Percentiles rank a stretch among this genome's conserved stretches.
phyloP scores from a whole-genome alignment of 2,797 vertebrate genomes.

The Acropternis orthonyx region DNA sequence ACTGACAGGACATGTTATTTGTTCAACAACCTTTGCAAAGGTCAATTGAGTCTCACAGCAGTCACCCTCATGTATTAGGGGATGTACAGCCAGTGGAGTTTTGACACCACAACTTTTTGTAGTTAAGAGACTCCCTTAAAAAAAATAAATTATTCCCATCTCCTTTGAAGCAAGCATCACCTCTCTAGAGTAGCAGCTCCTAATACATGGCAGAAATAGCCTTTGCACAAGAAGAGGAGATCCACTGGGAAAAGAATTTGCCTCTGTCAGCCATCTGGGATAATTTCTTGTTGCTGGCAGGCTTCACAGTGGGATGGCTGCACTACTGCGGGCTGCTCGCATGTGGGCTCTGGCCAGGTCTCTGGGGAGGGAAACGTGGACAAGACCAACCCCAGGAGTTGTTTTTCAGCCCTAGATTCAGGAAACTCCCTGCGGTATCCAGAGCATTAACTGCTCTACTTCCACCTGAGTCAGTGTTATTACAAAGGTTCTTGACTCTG shows the following conservation, averaged over 20 bases:
- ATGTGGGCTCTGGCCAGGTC: background rate
- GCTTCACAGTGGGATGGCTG: background rate
- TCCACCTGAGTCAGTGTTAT: background rate
- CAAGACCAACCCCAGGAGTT: background rate
- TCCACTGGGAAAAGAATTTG: background rate
- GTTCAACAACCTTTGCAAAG: background rate
- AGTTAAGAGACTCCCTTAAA: background rate
- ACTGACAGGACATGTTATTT: background rate
- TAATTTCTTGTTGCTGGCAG: background rate
- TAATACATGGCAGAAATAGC: background rate
- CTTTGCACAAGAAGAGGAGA: background rate
- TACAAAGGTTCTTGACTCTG: background rate
- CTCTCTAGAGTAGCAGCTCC: background rate
- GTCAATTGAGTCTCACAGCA: background rate
- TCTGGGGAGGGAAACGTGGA: background rate
- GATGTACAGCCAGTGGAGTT: background rate
- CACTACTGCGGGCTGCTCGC: rapidly evolving
- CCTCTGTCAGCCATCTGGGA: background rate
- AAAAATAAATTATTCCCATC: background rate
- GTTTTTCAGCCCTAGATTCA: background rate
- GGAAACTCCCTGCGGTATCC: background rate
- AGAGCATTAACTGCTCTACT: background rate
- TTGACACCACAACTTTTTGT: background rate
- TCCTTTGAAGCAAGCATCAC: background rate
- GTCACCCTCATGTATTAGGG: background rate